Conservation (phyloP, 35 echinoderm and acorn worm species). For the Diadema setosum region DNA sequence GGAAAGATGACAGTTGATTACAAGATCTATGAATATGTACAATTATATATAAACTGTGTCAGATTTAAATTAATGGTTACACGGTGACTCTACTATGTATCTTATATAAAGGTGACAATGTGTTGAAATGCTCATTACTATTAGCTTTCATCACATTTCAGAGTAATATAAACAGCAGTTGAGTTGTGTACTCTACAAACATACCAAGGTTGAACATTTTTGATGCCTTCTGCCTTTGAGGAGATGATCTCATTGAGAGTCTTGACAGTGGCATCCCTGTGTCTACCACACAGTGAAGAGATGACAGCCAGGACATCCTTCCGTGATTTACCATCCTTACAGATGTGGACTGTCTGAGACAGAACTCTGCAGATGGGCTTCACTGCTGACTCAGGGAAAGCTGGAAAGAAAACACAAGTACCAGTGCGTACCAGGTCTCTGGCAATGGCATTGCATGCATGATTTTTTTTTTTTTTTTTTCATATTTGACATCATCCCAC, state of each 20-base stretch:
- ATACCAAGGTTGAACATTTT: background rate
- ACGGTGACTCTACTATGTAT: no score
- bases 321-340: slow-evolving; percentile 17
- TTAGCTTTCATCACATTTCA: no score
- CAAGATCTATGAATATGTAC: no score
- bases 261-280: slow-evolving; percentile 5
- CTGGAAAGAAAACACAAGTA: background rate
- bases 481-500: background rate
- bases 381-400: slow-evolving; percentile 43
- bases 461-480: background rate
- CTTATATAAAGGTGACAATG: no score
- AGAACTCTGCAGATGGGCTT: slow-evolving; percentile 18
- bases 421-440: background rate
- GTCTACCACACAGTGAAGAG: background rate
- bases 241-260: background rate
- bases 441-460: background rate
- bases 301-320: slow-evolving; percentile 15
- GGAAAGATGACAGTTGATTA: no score
- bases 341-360: slow-evolving; percentile 9
- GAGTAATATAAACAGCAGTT: no score
- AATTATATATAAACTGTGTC: no score
- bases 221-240: background rate
- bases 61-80: no score
- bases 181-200: no score
- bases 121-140: no score